Percentiles rank a stretch among this genome's conserved stretches.
phyloP scores from a whole-genome alignment of 2,888 invertebrate genomes.

The Eristalinus sepulchralis region DNA sequence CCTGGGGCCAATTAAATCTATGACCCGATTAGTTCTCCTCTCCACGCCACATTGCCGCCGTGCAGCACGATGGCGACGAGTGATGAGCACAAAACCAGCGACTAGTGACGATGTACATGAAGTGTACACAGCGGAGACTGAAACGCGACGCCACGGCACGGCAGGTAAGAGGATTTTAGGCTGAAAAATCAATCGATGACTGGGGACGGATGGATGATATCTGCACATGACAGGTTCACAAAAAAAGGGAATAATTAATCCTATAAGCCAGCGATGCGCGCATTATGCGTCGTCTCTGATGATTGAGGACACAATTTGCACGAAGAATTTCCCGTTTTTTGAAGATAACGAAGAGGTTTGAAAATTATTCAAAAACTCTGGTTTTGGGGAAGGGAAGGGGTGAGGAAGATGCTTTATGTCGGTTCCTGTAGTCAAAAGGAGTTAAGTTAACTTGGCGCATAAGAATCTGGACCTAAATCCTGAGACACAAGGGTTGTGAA shows the following conservation, averaged over 20 bases:
- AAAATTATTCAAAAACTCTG: no score
- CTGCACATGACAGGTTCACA: not conserved
- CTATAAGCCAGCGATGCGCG: not conserved
- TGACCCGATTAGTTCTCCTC: conserved; percentile 31
- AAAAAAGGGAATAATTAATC: conserved; percentile 46
- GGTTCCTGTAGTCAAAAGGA: no score
- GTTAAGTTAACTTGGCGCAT: no score
- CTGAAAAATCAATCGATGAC: conserved; percentile 45
- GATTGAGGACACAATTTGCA: no score
- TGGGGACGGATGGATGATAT: not conserved
- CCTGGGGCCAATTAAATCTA: conserved; percentile 46
- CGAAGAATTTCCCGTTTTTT: no score
- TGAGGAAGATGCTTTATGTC: no score
- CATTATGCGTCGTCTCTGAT: not conserved
- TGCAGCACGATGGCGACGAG: not conserved
- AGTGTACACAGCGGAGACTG: not conserved
- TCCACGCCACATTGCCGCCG: conserved; percentile 15
- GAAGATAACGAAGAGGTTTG: no score
- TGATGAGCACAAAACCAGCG: no score
- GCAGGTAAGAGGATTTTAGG: conserved; percentile 27
- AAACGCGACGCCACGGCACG: not conserved
- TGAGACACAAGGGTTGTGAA: no score
- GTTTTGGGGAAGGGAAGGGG: no score
- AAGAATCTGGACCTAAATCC: no score
- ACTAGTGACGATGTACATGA: no score